Base-by-base conservation (phyloP, 1,140 invertebrate species). In the Sitodiplosis mosellana region DNA sequence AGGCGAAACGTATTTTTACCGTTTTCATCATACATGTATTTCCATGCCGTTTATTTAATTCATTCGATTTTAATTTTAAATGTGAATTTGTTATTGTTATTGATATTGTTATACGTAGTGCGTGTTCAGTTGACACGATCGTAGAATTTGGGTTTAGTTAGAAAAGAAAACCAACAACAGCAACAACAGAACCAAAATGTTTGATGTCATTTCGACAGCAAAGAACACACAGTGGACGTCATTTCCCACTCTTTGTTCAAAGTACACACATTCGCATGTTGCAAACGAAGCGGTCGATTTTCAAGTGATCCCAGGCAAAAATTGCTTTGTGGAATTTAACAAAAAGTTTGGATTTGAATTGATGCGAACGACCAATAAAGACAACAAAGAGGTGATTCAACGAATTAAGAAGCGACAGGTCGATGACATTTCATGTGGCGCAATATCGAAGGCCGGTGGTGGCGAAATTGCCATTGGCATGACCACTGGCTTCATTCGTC, bases 401-500 rank as follows among this genome's bases (percentile, higher is more conserved):
- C 58, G 58, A 12, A 53, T 63, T n/a, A 55, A 59, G 17, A 63
- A 63, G 44, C 41, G 62, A 14, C 57, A 54, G 33, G 56, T 63
- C 8, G 60, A 62, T 2, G 62, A 62, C 56, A 57, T 56, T 1
- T 59, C 51, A 46, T 60, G 58, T 43, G 57, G 58, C 40, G 54
- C 54, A 43, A 60, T 57, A 40, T 55, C 58, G 15, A 63, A 63
- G 38, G 51, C 54, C 33, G 48, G 51, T 1, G 14, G 47, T 2
- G 55, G 59, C 14, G 56, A 63, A 38, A 59, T 63, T 41, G 61
- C 60, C 1, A 52, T 63, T 17, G 60, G 60, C 6, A 53, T 60
- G 21, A 51, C 54, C 2, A 61, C 56, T 44, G 61, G 60, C 4
- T 52, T 40, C 17, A 56, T 63, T 2, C 59, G 56, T 36, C 22